These are phyloP conservation scores for Peromyscus maniculatus DNA, from an alignment of 2,113 vertebrate species.

Conservation along the genomic window DNA sequence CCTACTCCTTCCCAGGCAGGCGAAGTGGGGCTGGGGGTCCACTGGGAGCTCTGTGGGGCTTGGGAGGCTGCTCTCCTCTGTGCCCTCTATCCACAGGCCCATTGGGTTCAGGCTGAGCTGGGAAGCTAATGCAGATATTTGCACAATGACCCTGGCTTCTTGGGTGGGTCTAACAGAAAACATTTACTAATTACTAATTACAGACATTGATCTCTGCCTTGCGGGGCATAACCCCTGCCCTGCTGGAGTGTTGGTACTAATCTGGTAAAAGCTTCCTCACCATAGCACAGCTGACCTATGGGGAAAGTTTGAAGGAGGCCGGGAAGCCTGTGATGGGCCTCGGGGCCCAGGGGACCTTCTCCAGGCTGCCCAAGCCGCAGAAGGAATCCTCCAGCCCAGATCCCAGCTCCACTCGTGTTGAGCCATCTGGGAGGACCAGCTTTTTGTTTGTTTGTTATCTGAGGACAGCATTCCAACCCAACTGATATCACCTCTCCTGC, in stretches of 20 bases:
- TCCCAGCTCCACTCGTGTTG: not conserved
- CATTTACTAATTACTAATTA: conserved; percentile 53
- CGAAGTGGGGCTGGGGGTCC: too few relatives aligned
- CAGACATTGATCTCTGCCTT: not conserved
- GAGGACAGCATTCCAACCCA: too few relatives aligned
- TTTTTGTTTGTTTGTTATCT: not conserved
- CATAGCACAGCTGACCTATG: not conserved
- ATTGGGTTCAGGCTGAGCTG: fast-evolving
- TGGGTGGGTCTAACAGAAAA: not conserved
- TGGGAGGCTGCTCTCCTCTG: too few relatives aligned
- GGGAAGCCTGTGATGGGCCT: fast-evolving
- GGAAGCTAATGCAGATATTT: not conserved
- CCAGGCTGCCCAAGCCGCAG: not conserved
- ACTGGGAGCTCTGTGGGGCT: fast-evolving
- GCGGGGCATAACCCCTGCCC: not conserved
- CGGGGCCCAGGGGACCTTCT: not conserved
- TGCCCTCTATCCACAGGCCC: not conserved
- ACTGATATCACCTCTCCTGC: fast-evolving
- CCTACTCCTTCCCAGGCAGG: not conserved
- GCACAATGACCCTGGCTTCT: not conserved
- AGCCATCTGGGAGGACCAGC: not conserved
- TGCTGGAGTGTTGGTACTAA: too few relatives aligned
- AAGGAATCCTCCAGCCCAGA: fast-evolving
- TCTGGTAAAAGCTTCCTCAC: not conserved
- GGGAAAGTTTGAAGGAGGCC: not conserved